Conservation (phyloP, 2,113 vertebrate species). For the Percopsis transmontana region DNA sequence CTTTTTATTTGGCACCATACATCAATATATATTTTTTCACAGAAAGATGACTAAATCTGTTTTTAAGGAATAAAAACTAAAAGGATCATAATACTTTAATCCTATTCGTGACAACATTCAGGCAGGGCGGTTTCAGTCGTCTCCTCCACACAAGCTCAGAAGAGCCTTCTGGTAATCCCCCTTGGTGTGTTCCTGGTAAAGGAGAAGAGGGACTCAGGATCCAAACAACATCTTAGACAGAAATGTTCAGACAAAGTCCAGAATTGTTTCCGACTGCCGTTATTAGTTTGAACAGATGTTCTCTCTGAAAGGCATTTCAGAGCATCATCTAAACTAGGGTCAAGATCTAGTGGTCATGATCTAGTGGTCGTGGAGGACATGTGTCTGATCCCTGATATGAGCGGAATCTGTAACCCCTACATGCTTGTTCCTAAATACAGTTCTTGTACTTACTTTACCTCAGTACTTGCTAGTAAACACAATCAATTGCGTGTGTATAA, state of each 20-base stretch:
- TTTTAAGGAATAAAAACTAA: background rate
- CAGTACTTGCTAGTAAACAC: too few relatives aligned
- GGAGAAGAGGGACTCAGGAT: background rate
- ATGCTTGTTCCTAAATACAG: too few relatives aligned
- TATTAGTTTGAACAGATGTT: too few relatives aligned
- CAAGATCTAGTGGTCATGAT: too few relatives aligned
- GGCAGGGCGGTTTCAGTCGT: slow-evolving; percentile 80
- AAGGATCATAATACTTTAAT: background rate
- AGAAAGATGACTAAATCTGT: background rate
- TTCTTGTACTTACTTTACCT: too few relatives aligned
- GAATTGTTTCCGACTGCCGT: too few relatives aligned
- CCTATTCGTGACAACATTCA: background rate
- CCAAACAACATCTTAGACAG: background rate
- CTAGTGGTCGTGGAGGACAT: too few relatives aligned
- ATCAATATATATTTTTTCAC: background rate
- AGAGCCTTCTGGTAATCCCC: slow-evolving; percentile 94
- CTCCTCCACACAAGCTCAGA: slow-evolving; percentile 91
- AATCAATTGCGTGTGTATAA: too few relatives aligned
- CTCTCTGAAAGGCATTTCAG: too few relatives aligned
- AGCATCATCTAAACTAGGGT: too few relatives aligned
- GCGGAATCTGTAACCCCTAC: too few relatives aligned
- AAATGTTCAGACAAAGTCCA: background rate
- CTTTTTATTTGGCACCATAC: background rate
- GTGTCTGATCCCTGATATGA: too few relatives aligned
- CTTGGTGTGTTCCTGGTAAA: slow-evolving; percentile 91